Evolutionary conservation across 2,113 vertebrate genomes (phyloP).

Genomic region (Phainopepla nitens): DNA sequence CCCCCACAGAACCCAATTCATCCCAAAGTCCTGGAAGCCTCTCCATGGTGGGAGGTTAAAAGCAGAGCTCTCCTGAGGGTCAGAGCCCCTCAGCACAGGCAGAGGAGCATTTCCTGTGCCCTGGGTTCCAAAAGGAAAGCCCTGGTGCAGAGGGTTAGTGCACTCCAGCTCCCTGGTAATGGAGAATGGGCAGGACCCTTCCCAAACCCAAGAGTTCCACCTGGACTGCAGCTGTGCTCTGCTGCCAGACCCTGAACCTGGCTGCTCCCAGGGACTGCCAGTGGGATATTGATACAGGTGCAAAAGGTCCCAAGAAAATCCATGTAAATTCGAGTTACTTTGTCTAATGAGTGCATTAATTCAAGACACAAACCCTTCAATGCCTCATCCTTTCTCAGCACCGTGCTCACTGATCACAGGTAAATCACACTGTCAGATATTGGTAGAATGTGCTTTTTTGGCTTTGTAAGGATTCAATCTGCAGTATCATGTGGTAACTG

Average conservation of each 20-base stretch:
- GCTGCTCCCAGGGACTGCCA: not conserved
- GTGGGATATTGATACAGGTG: not conserved
- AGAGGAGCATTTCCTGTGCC: too few relatives aligned
- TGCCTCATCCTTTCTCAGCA: not conserved
- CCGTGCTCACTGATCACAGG: accelerated
- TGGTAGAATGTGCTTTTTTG: not conserved
- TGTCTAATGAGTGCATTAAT: not conserved
- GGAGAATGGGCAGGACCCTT: not conserved
- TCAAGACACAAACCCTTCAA: not conserved
- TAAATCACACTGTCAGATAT: not conserved
- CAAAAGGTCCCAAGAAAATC: not conserved
- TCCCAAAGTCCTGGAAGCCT: too few relatives aligned
- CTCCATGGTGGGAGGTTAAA: too few relatives aligned
- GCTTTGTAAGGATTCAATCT: not conserved
- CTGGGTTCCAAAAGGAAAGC: too few relatives aligned
- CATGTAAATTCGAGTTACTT: not conserved
- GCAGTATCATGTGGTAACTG: not conserved
- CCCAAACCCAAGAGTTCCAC: not conserved
- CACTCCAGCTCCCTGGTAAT: too few relatives aligned
- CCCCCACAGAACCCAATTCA: too few relatives aligned
- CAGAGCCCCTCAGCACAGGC: too few relatives aligned
- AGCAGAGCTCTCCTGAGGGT: too few relatives aligned
- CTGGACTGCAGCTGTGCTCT: not conserved
- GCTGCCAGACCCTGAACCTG: not conserved
- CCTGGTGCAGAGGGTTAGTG: not conserved